Conservation (phyloP, 2,888 invertebrate genomes). For the Thecophora atra region DNA sequence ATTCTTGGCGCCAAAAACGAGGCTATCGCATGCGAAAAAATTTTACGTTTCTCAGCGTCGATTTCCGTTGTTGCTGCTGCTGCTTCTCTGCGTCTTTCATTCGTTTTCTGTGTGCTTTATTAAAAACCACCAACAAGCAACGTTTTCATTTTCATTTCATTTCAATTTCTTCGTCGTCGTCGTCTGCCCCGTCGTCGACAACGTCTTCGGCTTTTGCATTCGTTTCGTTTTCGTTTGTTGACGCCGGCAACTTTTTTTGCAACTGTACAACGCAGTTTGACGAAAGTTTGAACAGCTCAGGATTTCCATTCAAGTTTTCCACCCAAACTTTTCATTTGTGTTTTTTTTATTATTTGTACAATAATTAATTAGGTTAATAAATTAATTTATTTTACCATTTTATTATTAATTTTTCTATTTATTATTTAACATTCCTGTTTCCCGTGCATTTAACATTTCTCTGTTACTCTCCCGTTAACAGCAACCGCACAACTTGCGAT, state of each 20-base stretch:
- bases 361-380: too few species aligned
- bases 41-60: neutral
- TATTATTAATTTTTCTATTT: too few species aligned
- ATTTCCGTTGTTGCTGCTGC: neutral
- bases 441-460: too few species aligned
- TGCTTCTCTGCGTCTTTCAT: neutral
- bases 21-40: slow-evolving; percentile 31
- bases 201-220: neutral
- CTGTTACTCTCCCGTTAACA: too few species aligned
- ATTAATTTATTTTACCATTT: too few species aligned
- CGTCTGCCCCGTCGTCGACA: neutral
- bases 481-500: too few species aligned
- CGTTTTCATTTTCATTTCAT: slow-evolving; percentile 30
- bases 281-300: too few species aligned
- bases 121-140: too few species aligned
- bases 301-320: too few species aligned
- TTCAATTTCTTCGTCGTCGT: neutral
- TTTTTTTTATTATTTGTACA: too few species aligned
- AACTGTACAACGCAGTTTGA: slow-evolving; percentile 37
- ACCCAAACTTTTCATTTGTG: too few species aligned
- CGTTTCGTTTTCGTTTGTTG: slow-evolving; percentile 29
- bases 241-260: slow-evolving; percentile 34
- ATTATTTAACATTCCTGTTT: too few species aligned
- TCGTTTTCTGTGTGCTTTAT: neutral
- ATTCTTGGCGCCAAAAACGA: slow-evolving; percentile 35